phyloP scores from a whole-genome alignment of 2,113 vertebrate genomes.

The Morone chrysops region DNA sequence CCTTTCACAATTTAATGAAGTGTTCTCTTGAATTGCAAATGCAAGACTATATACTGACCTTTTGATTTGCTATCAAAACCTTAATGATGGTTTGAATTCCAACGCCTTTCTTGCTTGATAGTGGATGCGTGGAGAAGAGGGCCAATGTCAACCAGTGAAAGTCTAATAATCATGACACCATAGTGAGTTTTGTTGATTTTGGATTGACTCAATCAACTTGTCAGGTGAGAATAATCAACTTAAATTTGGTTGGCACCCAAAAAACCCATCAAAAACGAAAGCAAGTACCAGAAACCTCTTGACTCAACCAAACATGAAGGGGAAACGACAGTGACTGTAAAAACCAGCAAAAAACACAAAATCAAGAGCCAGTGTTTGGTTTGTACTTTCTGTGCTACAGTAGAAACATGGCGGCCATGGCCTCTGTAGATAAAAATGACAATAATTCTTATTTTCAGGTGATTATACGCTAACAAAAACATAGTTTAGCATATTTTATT shows the following conservation, averaged over 20 bases:
- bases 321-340: no score
- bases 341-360: no score
- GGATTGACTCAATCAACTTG: background rate
- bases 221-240: background rate
- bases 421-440: no score
- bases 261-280: background rate
- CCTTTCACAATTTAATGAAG: slow-evolving; percentile 28
- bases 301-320: no score
- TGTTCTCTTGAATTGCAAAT: slow-evolving; percentile 5
- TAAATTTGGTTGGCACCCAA: background rate
- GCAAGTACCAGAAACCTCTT: no score
- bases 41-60: background rate
- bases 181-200: background rate
- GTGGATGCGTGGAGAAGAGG: background rate
- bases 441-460: no score
- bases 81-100: background rate
- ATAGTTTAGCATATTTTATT: no score
- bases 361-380: no score
- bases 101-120: background rate
- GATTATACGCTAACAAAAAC: no score
- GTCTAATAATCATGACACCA: background rate
- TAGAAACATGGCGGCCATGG: no score
- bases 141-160: background rate
- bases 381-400: no score
- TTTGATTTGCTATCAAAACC: slow-evolving; percentile 26